Evolutionary conservation across 2,888 invertebrate genomes (phyloP).

Genomic region (Drosophila percnosoma): DNA sequence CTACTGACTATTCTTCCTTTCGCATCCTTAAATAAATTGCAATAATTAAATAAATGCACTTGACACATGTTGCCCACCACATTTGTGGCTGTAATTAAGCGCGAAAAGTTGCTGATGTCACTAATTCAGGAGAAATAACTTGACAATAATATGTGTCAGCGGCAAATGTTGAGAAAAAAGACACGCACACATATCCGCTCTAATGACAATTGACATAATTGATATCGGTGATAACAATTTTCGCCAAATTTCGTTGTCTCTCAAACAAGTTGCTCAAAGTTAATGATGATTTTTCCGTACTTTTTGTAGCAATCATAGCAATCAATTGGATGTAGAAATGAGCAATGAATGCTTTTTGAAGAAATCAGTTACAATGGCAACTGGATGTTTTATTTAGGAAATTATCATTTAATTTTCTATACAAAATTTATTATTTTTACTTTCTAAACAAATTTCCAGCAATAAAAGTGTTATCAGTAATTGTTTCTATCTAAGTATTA

Average conservation of each 20-base stretch:
- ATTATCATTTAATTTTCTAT: neutral
- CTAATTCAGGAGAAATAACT: slow-evolving; percentile 2
- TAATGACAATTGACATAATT: slow-evolving; percentile 11
- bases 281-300: neutral
- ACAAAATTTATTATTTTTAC: neutral
- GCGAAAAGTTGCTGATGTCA: slow-evolving; percentile 14
- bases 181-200: neutral
- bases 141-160: slow-evolving; percentile 28
- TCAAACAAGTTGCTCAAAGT: neutral
- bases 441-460: neutral
- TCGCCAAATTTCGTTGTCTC: neutral
- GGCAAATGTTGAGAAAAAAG: neutral
- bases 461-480: neutral
- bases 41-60: slow-evolving; percentile 61
- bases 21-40: slow-evolving; percentile 34
- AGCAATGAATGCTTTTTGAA: neutral
- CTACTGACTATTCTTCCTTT: neutral
- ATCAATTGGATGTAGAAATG: neutral
- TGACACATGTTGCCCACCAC: slow-evolving; percentile 55
- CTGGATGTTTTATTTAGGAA: neutral
- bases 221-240: neutral
- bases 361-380: neutral
- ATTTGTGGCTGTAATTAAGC: slow-evolving; percentile 45
- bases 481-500: neutral
- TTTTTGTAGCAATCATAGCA: neutral